Base-by-base conservation (phyloP, 53 echinoderm and acorn worm species). In the Crossaster papposus region DNA sequence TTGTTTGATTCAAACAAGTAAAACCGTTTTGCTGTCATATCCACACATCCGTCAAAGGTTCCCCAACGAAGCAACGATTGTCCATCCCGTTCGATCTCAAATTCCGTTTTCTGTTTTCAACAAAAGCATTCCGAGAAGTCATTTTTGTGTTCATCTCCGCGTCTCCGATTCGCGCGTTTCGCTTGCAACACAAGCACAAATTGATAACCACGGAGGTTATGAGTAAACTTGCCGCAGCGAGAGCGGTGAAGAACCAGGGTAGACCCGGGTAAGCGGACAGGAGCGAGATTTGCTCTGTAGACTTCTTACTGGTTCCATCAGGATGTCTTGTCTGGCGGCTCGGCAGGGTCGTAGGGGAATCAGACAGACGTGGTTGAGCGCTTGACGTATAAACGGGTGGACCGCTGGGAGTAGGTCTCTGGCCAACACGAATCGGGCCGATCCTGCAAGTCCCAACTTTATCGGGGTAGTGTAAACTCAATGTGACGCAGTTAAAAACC, bases 401-500 rank as follows among this genome's bases (percentile, higher is more conserved):
- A 24, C 17, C 4, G 26, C 65, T 38, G 0, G 83, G 28, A 11
- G 23, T 7, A 14, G 17, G 30, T 35, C 23, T 58, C 0, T 58
- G 7, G 6, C 17, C 62, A n/a, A 87, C 76, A 6, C n/a, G 75
- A 34, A 87, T 76, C 11, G 87, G 87, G 9, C 87, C 87, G 26
- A 87, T 76, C 14, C 24, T 34, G 38, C 87, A 87, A 1, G 17
- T 62, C n/a, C 30, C 36, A 0, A 4, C 14, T 24, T 14, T n/a
- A 14, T 36, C 22, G 3, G 87, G 87, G n/a, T 38, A 87, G 76
- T 34, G 38, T 15, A 62, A 36, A 35, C 87, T 87, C 12, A 62
- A n/a, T 6, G 77, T 51, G 58, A 22, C 26, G 34, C 87, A 87
- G 14, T 36, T 55, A 14, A 87, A 36, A 11, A 58, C 24, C 4